These are phyloP conservation scores for Melanerpes aurifrons DNA, from an alignment of 2,113 vertebrate species.

Conservation along the genomic window DNA sequence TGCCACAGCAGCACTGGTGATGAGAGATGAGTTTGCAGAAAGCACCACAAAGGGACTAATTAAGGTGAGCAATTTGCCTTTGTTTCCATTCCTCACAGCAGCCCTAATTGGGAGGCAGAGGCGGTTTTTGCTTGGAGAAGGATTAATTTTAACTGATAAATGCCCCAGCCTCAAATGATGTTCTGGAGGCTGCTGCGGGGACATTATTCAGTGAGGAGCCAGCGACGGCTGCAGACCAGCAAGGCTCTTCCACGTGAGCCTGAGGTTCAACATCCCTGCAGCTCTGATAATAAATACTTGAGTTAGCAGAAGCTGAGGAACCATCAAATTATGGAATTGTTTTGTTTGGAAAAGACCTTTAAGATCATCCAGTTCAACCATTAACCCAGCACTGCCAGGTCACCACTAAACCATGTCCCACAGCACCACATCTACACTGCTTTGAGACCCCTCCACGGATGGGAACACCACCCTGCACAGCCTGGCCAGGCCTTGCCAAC, in stretches of 20 bases:
- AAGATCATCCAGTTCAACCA: too few species aligned
- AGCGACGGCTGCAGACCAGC: background rate
- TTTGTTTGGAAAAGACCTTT: too few species aligned
- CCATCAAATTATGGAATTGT: too few species aligned
- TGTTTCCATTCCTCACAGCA: background rate
- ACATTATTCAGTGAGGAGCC: background rate
- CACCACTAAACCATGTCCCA: too few species aligned
- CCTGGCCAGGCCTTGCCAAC: too few species aligned
- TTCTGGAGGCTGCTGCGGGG: background rate
- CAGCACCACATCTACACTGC: too few species aligned
- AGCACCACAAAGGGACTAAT: slow-evolving; percentile 20
- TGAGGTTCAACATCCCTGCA: fast-evolving
- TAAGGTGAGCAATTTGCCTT: slow-evolving; percentile 1
- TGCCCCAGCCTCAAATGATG: background rate
- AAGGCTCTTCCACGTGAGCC: background rate
- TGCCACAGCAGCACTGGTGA: fast-evolving
- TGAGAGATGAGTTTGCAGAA: background rate
- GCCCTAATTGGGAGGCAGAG: slow-evolving; percentile 44
- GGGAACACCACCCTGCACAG: too few species aligned
- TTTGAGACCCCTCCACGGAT: too few species aligned
- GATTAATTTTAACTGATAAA: slow-evolving; percentile 29
- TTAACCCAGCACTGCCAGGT: too few species aligned
- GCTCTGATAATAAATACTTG: background rate
- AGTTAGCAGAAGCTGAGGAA: background rate
- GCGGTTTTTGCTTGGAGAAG: background rate